Base-by-base conservation (phyloP, 1,140 invertebrate species). In the Vanessa tameamea region DNA sequence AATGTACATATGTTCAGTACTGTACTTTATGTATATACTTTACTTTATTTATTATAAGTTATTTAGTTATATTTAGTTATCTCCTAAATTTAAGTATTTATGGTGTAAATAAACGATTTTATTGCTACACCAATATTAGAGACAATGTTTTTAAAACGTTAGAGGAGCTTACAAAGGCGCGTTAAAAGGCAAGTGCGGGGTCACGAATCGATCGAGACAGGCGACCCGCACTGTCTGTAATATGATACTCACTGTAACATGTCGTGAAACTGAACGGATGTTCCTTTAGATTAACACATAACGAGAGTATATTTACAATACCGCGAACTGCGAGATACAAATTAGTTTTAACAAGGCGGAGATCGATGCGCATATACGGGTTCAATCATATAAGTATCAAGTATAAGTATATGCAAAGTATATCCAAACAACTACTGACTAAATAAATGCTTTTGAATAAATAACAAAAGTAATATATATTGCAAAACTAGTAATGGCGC, bases 131-230 rank as follows among this genome's bases (percentile, higher is more conserved):
- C 7, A 43, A 43, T 11, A 11, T 43, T 43, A 43, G 20, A 51
- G 31, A 67, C 7, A 57, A 23, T 43, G 20, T 47, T 63, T 31
- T n/a, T 61, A 59, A 61, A 37, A 63, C 26, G 47, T 31, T 47
- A 13, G n/a, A 37, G 26, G 26, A 67, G 53, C 55, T 53, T 68
- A 68, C 26, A 78, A 82, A 75, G 76, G 76, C 81, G 73, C 80
- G 82, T 75, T 83, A 82, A 81, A 83, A 82, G 77, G 73, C 83
- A 82, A 85, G 83, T 84, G 84, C 82, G 86, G 82, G 88, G 87
- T 87, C 88, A 89, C 79, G 73, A 80, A 88, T 89, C 89, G 87
- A 89, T 89, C 87, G 87, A 78, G 76, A 78, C 82, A 69, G 67
- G 70, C 64, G 68, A 63, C 66, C 66, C 72, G 67, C 64, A 77